Percentiles rank a stretch among this genome's conserved stretches.
phyloP scores from a whole-genome alignment of 2,888 invertebrate genomes.

The Agrilus mali region DNA sequence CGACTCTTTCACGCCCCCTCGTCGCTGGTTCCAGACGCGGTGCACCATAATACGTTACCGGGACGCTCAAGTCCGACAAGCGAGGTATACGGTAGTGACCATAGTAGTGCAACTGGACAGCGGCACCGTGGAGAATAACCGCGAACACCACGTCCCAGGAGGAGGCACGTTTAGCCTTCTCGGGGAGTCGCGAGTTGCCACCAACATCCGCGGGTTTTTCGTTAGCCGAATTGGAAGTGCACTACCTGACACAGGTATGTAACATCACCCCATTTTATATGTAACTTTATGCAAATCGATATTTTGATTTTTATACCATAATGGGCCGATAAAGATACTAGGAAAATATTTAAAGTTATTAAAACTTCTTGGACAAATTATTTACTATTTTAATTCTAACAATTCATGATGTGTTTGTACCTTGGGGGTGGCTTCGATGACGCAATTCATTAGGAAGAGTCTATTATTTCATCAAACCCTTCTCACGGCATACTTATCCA shows the following conservation, averaged over 20 bases:
- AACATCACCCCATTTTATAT: neutral
- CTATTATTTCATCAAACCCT: too few species aligned
- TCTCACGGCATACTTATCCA: too few species aligned
- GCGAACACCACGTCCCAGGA: slow-evolving; percentile 30
- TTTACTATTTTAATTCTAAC: too few species aligned
- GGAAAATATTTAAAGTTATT: too few species aligned
- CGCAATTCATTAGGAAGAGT: too few species aligned
- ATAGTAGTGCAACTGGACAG: slow-evolving; percentile 30
- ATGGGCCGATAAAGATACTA: neutral
- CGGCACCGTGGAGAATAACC: slow-evolving; percentile 31
- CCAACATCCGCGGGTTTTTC: slow-evolving; percentile 61
- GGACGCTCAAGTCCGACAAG: slow-evolving; percentile 25
- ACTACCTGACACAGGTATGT: slow-evolving; percentile 61
- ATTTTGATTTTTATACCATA: neutral
- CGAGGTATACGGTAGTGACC: slow-evolving; percentile 25
- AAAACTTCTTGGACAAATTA: too few species aligned
- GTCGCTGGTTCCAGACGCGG: slow-evolving; percentile 27
- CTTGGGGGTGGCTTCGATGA: too few species aligned
- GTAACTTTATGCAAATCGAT: neutral
- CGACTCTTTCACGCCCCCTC: slow-evolving; percentile 28
- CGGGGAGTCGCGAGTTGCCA: slow-evolving; percentile 54
- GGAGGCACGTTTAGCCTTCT: slow-evolving; percentile 47
- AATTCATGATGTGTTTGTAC: too few species aligned
- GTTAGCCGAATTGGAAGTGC: slow-evolving; percentile 53
- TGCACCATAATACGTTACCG: slow-evolving; percentile 20